Conservation (phyloP, 2,113 vertebrate species). For the Dicaeum eximium region DNA sequence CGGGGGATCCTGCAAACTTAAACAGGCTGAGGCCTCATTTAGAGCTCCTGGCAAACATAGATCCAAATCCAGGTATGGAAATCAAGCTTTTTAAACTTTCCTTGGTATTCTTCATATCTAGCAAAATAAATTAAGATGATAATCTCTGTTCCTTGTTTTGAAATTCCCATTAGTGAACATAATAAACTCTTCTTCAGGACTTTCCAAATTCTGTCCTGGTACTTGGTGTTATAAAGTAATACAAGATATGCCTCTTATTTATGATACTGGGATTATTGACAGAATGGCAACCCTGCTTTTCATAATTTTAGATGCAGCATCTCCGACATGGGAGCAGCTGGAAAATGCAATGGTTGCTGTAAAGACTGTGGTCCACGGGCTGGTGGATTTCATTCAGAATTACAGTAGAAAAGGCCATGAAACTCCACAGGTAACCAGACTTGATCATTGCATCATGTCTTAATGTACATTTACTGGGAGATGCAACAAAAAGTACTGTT, state of each 20-base stretch:
- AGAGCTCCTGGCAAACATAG: slow-evolving; percentile 92
- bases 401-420: slow-evolving; percentile 96
- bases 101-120: neutral
- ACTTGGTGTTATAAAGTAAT: neutral
- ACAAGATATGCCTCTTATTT: neutral
- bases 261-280: neutral
- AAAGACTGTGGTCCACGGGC: slow-evolving; percentile 91
- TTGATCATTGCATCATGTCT: neutral
- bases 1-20: slow-evolving; percentile 92
- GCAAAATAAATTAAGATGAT: neutral
- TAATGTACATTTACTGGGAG: neutral
- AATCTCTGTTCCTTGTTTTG: neutral
- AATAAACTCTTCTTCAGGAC: neutral
- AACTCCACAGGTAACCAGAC: slow-evolving; percentile 83
- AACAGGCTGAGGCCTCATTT: slow-evolving; percentile 89
- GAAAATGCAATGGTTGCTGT: slow-evolving; percentile 92
- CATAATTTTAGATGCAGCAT: slow-evolving; percentile 80
- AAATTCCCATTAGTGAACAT: neutral
- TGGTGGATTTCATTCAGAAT: slow-evolving; percentile 97
- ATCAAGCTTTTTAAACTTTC: neutral
- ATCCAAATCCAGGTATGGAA: slow-evolving; percentile 90
- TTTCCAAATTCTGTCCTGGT: neutral
- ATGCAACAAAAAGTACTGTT: neutral
- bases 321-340: slow-evolving; percentile 91
- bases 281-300: neutral